phyloP scores from a whole-genome alignment of 2,113 vertebrate genomes.

The Psilopsiagon aurifrons region DNA sequence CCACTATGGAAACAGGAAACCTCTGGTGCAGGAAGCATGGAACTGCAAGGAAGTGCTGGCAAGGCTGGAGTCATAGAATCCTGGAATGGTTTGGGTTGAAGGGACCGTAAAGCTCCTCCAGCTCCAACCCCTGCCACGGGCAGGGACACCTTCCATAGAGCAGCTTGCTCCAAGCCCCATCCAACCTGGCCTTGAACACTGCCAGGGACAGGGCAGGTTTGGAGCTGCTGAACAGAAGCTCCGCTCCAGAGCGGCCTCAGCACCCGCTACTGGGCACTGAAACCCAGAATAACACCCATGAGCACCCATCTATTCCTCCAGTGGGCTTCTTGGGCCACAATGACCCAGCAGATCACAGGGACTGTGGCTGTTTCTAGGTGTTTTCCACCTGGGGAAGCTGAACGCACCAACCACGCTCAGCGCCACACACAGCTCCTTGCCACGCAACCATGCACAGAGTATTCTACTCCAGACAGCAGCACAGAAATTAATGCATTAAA shows the following conservation, averaged over 20 bases:
- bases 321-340: fast-evolving
- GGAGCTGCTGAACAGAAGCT: background rate
- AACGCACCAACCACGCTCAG: fast-evolving
- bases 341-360: background rate
- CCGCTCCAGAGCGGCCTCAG: background rate
- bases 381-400: too few relatives aligned
- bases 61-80: background rate
- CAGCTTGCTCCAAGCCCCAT: background rate
- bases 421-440: background rate
- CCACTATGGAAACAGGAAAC: fast-evolving
- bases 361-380: fast-evolving
- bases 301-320: fast-evolving
- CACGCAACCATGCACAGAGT: fast-evolving
- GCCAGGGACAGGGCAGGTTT: background rate
- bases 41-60: too few relatives aligned
- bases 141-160: background rate
- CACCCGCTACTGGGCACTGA: background rate
- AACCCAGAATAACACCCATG: fast-evolving
- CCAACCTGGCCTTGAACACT: background rate
- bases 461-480: background rate
- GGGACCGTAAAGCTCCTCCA: background rate
- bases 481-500: too few relatives aligned
- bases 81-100: background rate
- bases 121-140: background rate
- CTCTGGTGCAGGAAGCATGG: fast-evolving